Evolutionary conservation across 1,140 invertebrate genomes (phyloP).

Genomic region (Drosophila nikananu): DNA sequence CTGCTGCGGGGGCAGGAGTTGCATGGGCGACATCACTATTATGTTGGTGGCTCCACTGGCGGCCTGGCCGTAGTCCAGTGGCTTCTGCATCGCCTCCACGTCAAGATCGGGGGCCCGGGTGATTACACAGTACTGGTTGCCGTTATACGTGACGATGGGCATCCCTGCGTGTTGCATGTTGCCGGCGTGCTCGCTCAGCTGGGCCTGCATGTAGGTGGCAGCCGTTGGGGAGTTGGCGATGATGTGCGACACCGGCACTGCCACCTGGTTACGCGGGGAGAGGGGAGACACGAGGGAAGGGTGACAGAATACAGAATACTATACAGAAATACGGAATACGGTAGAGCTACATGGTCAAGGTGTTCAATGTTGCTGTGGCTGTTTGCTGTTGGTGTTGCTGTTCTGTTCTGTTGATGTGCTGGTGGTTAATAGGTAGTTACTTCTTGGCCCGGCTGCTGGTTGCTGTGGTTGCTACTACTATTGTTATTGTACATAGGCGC

Average conservation of each 20-base stretch:
- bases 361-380: slow-evolving; percentile 57
- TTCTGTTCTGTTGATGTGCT: slow-evolving; percentile 47
- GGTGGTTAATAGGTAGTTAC: slow-evolving; percentile 79
- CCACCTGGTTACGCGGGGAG: slow-evolving; percentile 64
- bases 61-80: slow-evolving; percentile 67
- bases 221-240: slow-evolving; percentile 84
- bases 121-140: slow-evolving; percentile 83
- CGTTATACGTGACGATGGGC: slow-evolving; percentile 83
- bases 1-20: slow-evolving; percentile 62
- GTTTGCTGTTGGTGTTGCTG: slow-evolving; percentile 57
- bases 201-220: slow-evolving; percentile 81
- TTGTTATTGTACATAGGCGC: slow-evolving; percentile 71
- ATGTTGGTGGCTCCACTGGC: slow-evolving; percentile 69
- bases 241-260: slow-evolving; percentile 80
- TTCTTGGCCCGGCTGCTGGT: slow-evolving; percentile 70
- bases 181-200: slow-evolving; percentile 85
- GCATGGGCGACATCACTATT: slow-evolving; percentile 81
- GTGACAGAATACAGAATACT: slow-evolving; percentile 65
- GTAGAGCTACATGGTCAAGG: slow-evolving; percentile 32
- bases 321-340: slow-evolving; percentile 49
- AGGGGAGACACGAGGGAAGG: slow-evolving; percentile 48
- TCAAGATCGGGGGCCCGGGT: slow-evolving; percentile 69
- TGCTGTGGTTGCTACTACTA: slow-evolving; percentile 61
- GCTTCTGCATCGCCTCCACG: slow-evolving; percentile 70
- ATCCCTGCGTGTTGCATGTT: slow-evolving; percentile 75